Conservation (phyloP, 2,888 invertebrate species). For the Aphrophora alni region DNA sequence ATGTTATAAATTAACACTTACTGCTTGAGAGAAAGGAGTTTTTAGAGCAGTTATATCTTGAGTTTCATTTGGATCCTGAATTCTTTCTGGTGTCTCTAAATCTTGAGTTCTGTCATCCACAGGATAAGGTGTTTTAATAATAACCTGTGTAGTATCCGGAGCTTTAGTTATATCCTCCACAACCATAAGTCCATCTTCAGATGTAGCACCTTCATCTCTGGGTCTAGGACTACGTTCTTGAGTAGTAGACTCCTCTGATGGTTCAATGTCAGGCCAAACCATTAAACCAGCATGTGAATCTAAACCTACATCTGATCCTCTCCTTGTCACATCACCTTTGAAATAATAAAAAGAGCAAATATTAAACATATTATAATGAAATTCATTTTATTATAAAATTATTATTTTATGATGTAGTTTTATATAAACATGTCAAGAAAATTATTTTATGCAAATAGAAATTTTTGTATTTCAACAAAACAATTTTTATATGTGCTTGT, state of each 20-base stretch:
- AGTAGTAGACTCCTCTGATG: not conserved
- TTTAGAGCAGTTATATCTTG: not conserved
- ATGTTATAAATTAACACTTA: not conserved
- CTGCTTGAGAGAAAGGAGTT: not conserved
- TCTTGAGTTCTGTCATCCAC: not conserved
- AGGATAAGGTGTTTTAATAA: not conserved
- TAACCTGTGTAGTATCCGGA: not conserved
- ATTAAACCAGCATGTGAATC: constrained; percentile 38
- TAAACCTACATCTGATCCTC: not conserved
- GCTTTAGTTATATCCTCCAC: constrained; percentile 12
- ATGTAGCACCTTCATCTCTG: constrained; percentile 36
- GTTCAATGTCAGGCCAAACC: constrained; percentile 41
- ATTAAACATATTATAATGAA: too few relatives aligned
- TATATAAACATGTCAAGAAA: too few relatives aligned
- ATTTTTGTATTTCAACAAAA: too few relatives aligned
- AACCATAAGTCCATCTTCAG: constrained; percentile 24
- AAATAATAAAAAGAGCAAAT: not conserved
- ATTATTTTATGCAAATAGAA: too few relatives aligned
- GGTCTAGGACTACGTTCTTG: not conserved
- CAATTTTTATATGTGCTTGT: too few relatives aligned
- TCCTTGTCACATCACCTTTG: not conserved
- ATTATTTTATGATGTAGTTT: too few relatives aligned
- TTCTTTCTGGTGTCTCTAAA: not conserved
- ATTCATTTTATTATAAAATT: too few relatives aligned
- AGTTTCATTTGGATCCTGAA: not conserved